A percentile compares a stretch with the other conserved stretches of the same genome.
Conservation (phyloP, 2,113 vertebrate genomes). For the Rana temporaria region DNA sequence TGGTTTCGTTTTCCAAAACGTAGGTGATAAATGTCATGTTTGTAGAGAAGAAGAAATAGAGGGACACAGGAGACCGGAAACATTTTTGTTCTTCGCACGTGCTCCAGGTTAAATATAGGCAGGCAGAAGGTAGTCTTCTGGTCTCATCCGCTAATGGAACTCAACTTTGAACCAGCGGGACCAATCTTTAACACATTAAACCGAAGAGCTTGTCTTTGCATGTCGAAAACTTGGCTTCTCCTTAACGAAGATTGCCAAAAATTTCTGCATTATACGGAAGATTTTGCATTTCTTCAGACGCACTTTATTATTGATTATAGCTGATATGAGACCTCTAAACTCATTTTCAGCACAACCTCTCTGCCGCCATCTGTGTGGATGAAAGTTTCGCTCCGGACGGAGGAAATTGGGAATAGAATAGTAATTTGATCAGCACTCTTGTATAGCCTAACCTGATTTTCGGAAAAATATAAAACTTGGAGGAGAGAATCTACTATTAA, state of each 20-base stretch:
- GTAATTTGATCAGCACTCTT: conserved; percentile 50
- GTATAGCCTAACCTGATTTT: not conserved
- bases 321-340: conserved; percentile 67
- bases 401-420: conserved; percentile 60
- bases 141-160: conserved; percentile 61
- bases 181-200: conserved; percentile 66
- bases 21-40: conserved; percentile 72
- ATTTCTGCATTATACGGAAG: conserved; percentile 56
- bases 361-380: conserved; percentile 61
- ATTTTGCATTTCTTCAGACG: conserved; percentile 57
- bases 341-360: conserved; percentile 65
- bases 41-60: conserved; percentile 62
- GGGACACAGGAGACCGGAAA: conserved; percentile 64
- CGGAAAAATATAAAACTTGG: not conserved
- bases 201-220: conserved; percentile 54
- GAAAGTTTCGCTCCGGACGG: conserved; percentile 65
- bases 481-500: no score
- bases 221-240: conserved; percentile 55
- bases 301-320: conserved; percentile 64
- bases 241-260: conserved; percentile 62
- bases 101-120: conserved; percentile 65
- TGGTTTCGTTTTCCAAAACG: conserved; percentile 79
- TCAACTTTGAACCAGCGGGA: conserved; percentile 64
- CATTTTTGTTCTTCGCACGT: conserved; percentile 62
- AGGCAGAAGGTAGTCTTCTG: conserved; percentile 65